A percentile compares a stretch with the other conserved stretches of the same genome.
Evolutionary conservation across 2,888 invertebrate genomes (phyloP).

Genomic region (Halictus quadricinctus): DNA sequence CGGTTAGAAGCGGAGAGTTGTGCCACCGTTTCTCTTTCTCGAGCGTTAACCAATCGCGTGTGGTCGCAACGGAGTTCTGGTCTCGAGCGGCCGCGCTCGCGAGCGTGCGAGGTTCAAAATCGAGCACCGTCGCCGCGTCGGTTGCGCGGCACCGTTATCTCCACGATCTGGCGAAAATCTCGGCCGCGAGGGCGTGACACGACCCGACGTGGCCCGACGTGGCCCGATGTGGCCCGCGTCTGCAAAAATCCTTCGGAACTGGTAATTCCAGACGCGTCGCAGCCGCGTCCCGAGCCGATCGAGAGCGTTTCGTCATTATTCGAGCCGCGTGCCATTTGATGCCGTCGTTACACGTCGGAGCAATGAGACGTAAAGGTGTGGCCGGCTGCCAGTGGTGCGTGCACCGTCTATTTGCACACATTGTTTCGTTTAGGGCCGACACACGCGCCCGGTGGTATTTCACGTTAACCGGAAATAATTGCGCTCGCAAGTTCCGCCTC

Average conservation of each 20-base stretch:
- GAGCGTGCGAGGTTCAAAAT: not conserved
- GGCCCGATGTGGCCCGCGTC: slow-evolving; percentile 20
- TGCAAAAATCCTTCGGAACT: slow-evolving; percentile 53
- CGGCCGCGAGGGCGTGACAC: slow-evolving; percentile 29
- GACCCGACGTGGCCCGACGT: slow-evolving; percentile 7
- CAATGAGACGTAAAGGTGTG: slow-evolving; percentile 62
- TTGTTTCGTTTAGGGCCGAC: slow-evolving; percentile 45
- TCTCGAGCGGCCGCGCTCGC: not conserved
- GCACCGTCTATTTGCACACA: slow-evolving; percentile 50
- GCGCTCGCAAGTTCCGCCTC: slow-evolving; percentile 40
- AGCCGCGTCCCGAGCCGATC: slow-evolving; percentile 21
- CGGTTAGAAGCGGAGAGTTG: not conserved
- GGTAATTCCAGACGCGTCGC: slow-evolving; percentile 51
- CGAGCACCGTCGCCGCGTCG: not conserved
- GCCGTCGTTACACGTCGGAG: slow-evolving; percentile 61
- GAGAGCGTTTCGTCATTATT: slow-evolving; percentile 59
- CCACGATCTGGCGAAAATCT: slow-evolving; percentile 33
- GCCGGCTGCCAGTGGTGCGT: slow-evolving; percentile 54
- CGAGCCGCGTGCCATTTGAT: slow-evolving; percentile 60
- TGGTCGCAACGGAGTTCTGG: not conserved
- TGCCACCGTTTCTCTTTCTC: slow-evolving; percentile 9
- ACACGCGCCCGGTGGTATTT: slow-evolving; percentile 37
- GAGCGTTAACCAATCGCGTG: not conserved
- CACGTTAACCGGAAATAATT: slow-evolving; percentile 29
- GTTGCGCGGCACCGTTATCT: slow-evolving; percentile 23